These are phyloP conservation scores for Marmota flaviventris DNA, from an alignment of 2,113 vertebrate genomes.

Conservation along the genomic window DNA sequence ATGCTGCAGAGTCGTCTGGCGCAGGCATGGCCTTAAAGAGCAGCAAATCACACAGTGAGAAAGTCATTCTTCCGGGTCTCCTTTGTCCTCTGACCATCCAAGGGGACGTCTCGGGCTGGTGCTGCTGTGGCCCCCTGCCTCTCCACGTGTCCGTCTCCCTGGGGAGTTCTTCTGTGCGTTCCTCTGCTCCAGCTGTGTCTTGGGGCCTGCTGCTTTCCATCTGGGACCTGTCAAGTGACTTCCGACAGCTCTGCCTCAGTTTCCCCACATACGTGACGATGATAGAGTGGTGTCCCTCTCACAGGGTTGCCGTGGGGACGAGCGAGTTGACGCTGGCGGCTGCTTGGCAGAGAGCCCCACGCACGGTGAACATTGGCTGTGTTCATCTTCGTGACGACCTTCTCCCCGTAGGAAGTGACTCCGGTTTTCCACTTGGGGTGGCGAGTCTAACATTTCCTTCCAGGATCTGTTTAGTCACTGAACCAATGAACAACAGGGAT, in stretches of 20 bases:
- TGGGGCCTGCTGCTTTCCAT: neutral
- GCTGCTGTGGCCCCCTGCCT: rapidly evolving
- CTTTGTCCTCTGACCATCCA: neutral
- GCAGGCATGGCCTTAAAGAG: too few relatives aligned
- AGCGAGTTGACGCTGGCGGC: rapidly evolving
- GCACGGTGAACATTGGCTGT: neutral
- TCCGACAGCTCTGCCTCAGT: neutral
- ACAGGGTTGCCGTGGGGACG: rapidly evolving
- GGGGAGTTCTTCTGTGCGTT: neutral
- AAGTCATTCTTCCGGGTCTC: neutral
- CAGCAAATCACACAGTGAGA: neutral
- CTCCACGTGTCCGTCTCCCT: neutral
- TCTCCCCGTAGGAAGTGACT: neutral
- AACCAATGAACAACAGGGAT: neutral
- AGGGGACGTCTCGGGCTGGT: neutral
- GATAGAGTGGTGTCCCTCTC: too few relatives aligned
- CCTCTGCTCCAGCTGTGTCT: neutral
- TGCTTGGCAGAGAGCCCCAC: neutral
- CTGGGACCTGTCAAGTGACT: neutral
- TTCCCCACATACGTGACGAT: neutral
- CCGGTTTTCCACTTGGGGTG: neutral
- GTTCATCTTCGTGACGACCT: neutral
- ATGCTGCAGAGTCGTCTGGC: neutral
- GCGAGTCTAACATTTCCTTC: neutral
- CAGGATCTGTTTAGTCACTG: neutral